phyloP scores from a whole-genome alignment of 2,888 invertebrate species.

The Pyrocoelia pectoralis region DNA sequence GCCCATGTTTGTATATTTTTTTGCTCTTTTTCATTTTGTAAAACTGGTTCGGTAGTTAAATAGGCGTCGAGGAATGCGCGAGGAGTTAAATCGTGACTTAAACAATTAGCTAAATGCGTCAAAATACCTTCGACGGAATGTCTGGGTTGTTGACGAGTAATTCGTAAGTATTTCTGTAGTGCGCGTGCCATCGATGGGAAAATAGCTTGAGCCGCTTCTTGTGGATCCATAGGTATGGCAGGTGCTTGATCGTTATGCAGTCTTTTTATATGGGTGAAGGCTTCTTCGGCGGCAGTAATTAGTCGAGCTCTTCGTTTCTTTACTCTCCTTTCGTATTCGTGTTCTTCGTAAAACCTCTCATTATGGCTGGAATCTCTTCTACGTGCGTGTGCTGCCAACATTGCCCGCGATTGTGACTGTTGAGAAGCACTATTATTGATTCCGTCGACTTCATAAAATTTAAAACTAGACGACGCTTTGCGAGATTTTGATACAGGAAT shows the following conservation, averaged over 20 bases:
- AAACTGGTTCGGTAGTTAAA: conserved; percentile 83
- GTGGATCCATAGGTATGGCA: conserved; percentile 88
- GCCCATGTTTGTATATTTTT: conserved; percentile 94
- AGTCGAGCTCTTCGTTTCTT: conserved; percentile 90
- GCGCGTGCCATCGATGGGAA: conserved; percentile 97
- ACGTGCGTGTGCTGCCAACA: conserved; percentile 79
- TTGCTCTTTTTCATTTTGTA: conserved; percentile 84
- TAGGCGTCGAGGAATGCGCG: conserved; percentile 95
- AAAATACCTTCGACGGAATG: conserved; percentile 95
- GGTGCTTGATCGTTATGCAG: conserved; percentile 76
- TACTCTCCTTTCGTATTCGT: conserved; percentile 93
- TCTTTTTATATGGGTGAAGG: conserved; percentile 95
- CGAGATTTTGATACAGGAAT: conserved; percentile 86
- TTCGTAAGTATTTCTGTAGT: conserved; percentile 93
- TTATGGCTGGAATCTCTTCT: conserved; percentile 93
- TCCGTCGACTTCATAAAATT: conserved; percentile 95
- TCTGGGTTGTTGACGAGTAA: conserved; percentile 94
- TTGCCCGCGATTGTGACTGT: conserved; percentile 75
- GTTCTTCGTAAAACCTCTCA: conserved; percentile 97
- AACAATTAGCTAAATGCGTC: conserved; percentile 87
- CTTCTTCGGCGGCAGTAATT: conserved; percentile 94
- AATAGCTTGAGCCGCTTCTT: conserved; percentile 97
- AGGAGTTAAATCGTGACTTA: conserved; percentile 93
- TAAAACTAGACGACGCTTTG: conserved; percentile 84
- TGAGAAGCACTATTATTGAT: conserved; percentile 71